These are phyloP conservation scores for Hyles lineata DNA, from an alignment of 2,888 invertebrate genomes.

Conservation along the genomic window DNA sequence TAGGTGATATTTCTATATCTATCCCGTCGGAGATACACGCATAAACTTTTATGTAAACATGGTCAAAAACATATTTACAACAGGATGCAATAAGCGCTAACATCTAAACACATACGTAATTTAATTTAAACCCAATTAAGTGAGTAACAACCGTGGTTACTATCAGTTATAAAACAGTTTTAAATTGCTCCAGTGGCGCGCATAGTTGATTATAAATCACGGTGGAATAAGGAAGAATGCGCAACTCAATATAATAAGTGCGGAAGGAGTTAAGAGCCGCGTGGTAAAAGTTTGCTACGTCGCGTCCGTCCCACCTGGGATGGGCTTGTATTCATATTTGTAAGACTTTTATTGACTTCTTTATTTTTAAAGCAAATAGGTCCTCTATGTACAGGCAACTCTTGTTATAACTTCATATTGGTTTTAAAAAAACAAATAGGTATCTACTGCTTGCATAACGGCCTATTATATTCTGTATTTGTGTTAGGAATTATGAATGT, in stretches of 20 bases:
- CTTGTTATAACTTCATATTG: background rate
- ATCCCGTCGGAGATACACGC: too few relatives aligned
- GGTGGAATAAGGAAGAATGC: constrained; percentile 42
- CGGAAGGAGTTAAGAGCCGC: constrained; percentile 32
- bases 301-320: background rate
- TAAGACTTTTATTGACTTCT: background rate
- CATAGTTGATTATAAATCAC: constrained; percentile 34
- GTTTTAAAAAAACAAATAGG: background rate
- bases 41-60: too few relatives aligned
- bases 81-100: too few relatives aligned
- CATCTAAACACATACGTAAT: background rate
- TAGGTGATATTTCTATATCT: too few relatives aligned
- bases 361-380: background rate
- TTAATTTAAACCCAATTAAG: background rate
- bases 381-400: too few relatives aligned
- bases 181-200: background rate
- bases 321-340: background rate
- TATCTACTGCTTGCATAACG: too few relatives aligned
- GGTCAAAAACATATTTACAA: too few relatives aligned
- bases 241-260: constrained; percentile 40
- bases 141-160: background rate
- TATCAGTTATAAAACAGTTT: constrained; percentile 4
- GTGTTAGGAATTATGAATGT: too few relatives aligned
- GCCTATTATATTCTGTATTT: too few relatives aligned
- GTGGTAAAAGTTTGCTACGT: constrained; percentile 18